A percentile compares a stretch with the other conserved stretches of the same genome.
These are phyloP conservation scores for Salminus brasiliensis DNA, from an alignment of 2,113 vertebrate species.

Conservation along the genomic window DNA sequence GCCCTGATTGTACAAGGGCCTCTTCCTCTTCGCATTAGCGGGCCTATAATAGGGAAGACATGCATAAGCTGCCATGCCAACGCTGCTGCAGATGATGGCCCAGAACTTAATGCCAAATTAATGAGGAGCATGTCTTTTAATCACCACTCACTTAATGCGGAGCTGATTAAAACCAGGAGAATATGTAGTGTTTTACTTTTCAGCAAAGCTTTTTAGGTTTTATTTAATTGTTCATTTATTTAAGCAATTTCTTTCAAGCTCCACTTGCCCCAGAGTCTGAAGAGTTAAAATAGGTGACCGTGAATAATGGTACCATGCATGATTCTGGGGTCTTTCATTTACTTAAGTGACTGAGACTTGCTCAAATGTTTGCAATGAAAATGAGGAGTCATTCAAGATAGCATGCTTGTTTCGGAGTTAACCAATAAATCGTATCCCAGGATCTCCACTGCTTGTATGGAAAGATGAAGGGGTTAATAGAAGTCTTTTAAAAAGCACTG, in stretches of 20 bases:
- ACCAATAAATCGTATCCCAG: constrained; percentile 54
- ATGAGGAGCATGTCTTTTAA: background rate
- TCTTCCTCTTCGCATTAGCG: background rate
- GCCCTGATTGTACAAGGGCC: background rate
- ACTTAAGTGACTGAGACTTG: background rate
- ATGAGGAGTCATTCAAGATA: background rate
- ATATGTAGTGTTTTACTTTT: no score
- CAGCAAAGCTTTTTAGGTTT: no score
- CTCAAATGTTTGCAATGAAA: constrained; percentile 14
- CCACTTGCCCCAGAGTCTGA: background rate
- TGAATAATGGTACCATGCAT: background rate
- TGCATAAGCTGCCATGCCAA: constrained; percentile 13
- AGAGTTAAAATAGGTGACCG: constrained; percentile 1
- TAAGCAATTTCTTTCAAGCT: background rate
- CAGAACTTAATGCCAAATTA: constrained; percentile 22
- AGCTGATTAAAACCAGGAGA: background rate
- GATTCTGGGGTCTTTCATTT: constrained; percentile 28
- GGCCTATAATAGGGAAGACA: constrained; percentile 18
- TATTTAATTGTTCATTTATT: background rate
- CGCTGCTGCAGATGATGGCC: background rate
- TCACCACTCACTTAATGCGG: background rate
- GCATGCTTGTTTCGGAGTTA: constrained; percentile 15
- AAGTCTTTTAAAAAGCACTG: constrained; percentile 57
- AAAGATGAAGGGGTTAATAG: constrained; percentile 45
- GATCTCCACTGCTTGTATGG: constrained; percentile 49